Conservation (phyloP, 2,797 vertebrate genomes). For the Antrozous pallidus region DNA sequence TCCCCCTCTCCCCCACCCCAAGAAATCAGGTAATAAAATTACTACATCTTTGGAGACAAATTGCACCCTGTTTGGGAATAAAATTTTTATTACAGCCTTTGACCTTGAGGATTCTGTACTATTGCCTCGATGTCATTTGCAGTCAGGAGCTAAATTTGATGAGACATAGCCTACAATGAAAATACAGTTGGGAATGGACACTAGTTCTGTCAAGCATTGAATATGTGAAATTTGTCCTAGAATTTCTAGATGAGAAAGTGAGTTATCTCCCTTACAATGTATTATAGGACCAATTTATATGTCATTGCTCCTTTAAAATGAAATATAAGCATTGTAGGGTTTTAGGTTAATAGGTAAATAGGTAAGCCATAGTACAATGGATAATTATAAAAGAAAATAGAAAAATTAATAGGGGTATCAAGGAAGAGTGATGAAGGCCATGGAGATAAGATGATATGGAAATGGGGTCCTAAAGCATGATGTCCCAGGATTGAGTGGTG, state of each 20-base stretch:
- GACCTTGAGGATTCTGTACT: not conserved
- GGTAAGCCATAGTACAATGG: not conserved
- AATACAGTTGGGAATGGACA: not conserved
- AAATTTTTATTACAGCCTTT: not conserved
- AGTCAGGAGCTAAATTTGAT: not conserved
- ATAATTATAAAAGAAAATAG: not conserved
- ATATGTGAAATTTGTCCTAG: not conserved
- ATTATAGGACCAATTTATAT: not conserved
- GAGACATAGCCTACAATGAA: not conserved
- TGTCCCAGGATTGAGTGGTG: not conserved
- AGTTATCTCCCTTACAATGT: no score
- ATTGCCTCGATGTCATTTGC: not conserved
- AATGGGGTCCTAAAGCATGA: not conserved
- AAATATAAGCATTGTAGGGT: not conserved
- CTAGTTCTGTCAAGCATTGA: not conserved
- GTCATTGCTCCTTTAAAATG: not conserved
- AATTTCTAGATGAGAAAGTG: no score
- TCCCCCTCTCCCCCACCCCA: accelerated
- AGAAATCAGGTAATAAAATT: not conserved
- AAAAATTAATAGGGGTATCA: not conserved
- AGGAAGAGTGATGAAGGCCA: not conserved
- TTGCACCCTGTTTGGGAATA: not conserved
- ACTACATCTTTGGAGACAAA: not conserved
- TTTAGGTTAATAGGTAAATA: not conserved
- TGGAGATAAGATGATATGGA: not conserved